A percentile compares a stretch with the other conserved stretches of the same genome.
Evolutionary conservation across 2,888 invertebrate species (phyloP).

Genomic region (Rutpela maculata): DNA sequence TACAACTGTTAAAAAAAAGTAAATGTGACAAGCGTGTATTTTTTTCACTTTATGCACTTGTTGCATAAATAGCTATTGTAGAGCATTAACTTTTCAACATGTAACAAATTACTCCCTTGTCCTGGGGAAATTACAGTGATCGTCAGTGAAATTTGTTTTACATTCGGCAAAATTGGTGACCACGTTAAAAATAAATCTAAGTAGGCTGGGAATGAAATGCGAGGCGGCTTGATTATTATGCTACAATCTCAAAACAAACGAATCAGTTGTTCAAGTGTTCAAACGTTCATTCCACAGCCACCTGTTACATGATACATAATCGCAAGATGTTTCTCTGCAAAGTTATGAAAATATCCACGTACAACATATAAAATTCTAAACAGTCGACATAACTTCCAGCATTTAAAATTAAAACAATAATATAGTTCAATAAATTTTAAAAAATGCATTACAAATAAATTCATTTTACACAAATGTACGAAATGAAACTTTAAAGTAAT

Average conservation of each 20-base stretch:
- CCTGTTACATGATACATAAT: conserved; percentile 4
- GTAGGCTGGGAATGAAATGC: conserved; percentile 16
- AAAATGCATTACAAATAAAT: no score
- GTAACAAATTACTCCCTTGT: no score
- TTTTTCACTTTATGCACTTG: no score
- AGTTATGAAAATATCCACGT: conserved; percentile 15
- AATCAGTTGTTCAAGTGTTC: not conserved
- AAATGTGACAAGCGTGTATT: no score
- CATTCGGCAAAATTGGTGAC: not conserved
- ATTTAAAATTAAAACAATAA: not conserved
- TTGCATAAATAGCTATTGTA: no score
- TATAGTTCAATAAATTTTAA: no score
- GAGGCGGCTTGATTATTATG: conserved; percentile 1
- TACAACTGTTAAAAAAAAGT: no score
- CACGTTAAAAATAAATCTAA: not conserved
- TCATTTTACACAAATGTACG: no score
- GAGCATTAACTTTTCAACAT: no score
- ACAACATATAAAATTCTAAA: not conserved
- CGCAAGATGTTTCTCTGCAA: not conserved
- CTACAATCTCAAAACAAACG: conserved; percentile 13
- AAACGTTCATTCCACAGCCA: not conserved
- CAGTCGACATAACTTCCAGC: not conserved
- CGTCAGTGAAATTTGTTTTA: not conserved
- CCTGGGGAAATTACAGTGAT: no score
- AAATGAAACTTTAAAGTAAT: no score